These are phyloP conservation scores for Mesopsocus fuscifrons DNA, from an alignment of 2,888 invertebrate genomes.

Conservation along the genomic window DNA sequence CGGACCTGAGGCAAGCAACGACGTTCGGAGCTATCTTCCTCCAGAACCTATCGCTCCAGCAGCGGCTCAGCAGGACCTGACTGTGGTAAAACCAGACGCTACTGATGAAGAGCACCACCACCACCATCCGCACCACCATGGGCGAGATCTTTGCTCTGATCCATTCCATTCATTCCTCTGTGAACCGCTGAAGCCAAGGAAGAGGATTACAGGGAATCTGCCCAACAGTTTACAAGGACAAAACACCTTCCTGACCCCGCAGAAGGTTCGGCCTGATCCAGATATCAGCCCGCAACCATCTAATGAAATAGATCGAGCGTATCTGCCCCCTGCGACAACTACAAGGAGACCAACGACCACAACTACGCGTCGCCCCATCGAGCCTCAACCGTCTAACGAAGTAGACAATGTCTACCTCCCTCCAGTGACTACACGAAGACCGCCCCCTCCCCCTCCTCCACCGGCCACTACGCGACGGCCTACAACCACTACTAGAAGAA, in stretches of 20 bases:
- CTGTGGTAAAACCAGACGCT: conserved; percentile 1
- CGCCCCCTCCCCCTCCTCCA: not conserved
- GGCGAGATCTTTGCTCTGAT: conserved; percentile 6
- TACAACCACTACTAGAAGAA: conserved; percentile 5
- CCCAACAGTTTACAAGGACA: conserved; percentile 3
- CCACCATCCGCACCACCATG: not conserved
- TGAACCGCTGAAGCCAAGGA: conserved; percentile 1
- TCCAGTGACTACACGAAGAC: conserved; percentile 4
- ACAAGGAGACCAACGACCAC: not conserved
- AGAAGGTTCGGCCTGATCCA: not conserved
- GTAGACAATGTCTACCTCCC: conserved; percentile 3
- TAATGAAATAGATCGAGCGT: conserved; percentile 8
- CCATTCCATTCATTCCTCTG: conserved; percentile 7
- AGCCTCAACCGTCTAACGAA: conserved; percentile 3
- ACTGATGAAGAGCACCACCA: not conserved
- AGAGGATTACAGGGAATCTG: conserved; percentile 4
- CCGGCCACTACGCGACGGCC: not conserved
- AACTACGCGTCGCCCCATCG: not conserved
- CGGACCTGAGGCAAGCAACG: conserved; percentile 1
- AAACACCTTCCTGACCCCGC: not conserved
- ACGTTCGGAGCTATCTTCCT: conserved; percentile 4
- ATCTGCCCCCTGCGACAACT: conserved; percentile 4
- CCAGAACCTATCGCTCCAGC: conserved; percentile 3
- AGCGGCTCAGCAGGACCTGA: not conserved
- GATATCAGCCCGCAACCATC: conserved; percentile 6